Conservation (phyloP, 2,888 invertebrate species). For the Cephus nigrinus region DNA sequence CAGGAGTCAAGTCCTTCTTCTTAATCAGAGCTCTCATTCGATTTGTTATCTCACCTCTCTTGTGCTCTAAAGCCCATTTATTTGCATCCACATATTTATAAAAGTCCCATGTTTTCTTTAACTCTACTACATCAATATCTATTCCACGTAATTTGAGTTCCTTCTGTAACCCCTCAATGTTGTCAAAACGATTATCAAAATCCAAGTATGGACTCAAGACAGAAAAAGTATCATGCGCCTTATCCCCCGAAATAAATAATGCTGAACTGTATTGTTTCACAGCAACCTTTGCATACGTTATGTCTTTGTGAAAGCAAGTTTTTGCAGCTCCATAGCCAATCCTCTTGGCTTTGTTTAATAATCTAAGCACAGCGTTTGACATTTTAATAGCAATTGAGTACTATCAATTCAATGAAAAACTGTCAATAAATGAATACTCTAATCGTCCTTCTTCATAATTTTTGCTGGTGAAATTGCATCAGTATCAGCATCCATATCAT, state of each 20-base stretch:
- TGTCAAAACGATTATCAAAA: slow-evolving; percentile 70
- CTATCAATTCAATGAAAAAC: not conserved
- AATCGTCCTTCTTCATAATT: slow-evolving; percentile 24
- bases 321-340: not conserved
- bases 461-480: slow-evolving; percentile 61
- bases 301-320: not conserved
- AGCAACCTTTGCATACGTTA: not conserved
- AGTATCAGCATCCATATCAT: slow-evolving; percentile 62
- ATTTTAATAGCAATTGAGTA: not conserved
- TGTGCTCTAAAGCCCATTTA: slow-evolving; percentile 69
- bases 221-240: slow-evolving; percentile 76
- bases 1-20: slow-evolving; percentile 37
- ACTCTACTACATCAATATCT: slow-evolving; percentile 69
- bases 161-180: slow-evolving; percentile 68
- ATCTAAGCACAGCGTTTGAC: slow-evolving; percentile 9
- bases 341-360: not conserved
- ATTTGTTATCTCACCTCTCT: slow-evolving; percentile 67
- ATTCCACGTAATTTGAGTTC: slow-evolving; percentile 71
- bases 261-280: slow-evolving; percentile 66
- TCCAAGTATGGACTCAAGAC: slow-evolving; percentile 78
- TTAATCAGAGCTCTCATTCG: slow-evolving; percentile 68
- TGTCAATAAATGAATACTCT: slow-evolving; percentile 6
- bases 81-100: slow-evolving; percentile 71
- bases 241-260: slow-evolving; percentile 76
- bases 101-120: slow-evolving; percentile 73